phyloP scores from a whole-genome alignment of 1,140 invertebrate genomes.

The Cotesia vestalis region DNA sequence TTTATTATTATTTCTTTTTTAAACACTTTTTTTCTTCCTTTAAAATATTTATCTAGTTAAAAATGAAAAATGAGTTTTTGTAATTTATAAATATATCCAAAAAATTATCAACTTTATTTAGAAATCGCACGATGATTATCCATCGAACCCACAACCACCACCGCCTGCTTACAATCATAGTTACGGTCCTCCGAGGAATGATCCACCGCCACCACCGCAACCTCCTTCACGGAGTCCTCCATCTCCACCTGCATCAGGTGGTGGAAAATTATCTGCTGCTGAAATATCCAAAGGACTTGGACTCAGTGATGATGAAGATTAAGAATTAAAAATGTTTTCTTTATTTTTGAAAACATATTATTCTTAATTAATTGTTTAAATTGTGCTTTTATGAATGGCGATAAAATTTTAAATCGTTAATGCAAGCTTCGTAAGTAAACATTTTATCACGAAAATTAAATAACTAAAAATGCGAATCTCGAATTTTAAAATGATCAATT shows the following conservation, averaged over 20 bases:
- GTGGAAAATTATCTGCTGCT: slow-evolving; percentile 54
- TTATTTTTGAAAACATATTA: background rate
- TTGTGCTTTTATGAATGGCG: background rate
- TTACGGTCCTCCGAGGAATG: slow-evolving; percentile 30
- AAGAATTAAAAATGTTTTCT: slow-evolving; percentile 25
- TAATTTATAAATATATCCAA: background rate
- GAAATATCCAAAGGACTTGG: slow-evolving; percentile 63
- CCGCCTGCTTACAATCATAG: slow-evolving; percentile 27
- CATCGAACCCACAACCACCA: slow-evolving; percentile 28
- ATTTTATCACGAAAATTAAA: too few relatives aligned
- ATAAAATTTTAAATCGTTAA: too few relatives aligned
- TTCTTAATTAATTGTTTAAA: background rate
- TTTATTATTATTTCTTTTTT: background rate
- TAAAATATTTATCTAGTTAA: background rate
- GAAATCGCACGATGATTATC: slow-evolving; percentile 45
- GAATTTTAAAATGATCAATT: too few relatives aligned
- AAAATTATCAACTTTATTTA: slow-evolving; percentile 25
- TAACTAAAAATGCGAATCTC: too few relatives aligned
- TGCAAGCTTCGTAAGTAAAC: too few relatives aligned
- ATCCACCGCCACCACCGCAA: slow-evolving; percentile 35
- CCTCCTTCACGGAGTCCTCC: slow-evolving; percentile 35
- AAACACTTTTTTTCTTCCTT: background rate
- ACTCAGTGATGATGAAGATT: slow-evolving; percentile 54
- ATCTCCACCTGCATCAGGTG: slow-evolving; percentile 46
- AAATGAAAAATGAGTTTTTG: background rate